These are phyloP conservation scores for Cladorhizidae sp. DNA, from an alignment of 37 sponge, comb jelly and placozoan species.

Conservation along the genomic window DNA sequence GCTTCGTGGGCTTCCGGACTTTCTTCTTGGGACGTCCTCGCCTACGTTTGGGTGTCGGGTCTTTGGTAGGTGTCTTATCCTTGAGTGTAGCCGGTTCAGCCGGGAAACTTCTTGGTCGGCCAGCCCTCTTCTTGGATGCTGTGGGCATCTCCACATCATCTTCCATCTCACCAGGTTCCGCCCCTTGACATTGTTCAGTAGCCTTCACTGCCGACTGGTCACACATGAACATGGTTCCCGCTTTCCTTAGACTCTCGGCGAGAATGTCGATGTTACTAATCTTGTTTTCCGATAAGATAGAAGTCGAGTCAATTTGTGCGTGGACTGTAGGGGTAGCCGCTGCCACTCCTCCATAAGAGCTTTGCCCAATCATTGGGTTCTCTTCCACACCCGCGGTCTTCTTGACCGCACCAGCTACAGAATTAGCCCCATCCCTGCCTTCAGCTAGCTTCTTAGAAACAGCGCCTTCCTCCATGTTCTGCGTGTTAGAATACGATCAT, in stretches of 20 bases:
- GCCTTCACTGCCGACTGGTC: not conserved
- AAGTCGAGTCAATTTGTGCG: too few species aligned
- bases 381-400: too few species aligned
- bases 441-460: too few species aligned
- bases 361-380: too few species aligned
- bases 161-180: not conserved
- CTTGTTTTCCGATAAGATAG: not conserved
- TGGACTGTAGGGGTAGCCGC: too few species aligned
- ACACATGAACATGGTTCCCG: not conserved
- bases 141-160: not conserved
- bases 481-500: too few species aligned
- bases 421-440: too few species aligned
- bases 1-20: not conserved
- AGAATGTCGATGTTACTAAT: conserved; percentile 4
- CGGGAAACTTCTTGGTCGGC: conserved; percentile 1
- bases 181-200: not conserved
- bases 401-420: too few species aligned
- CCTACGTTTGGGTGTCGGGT: not conserved
- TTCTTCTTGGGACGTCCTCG: not conserved
- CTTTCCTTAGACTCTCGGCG: not conserved
- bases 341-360: too few species aligned
- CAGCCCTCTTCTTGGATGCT: not conserved
- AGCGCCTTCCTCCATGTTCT: too few species aligned
- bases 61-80: too few species aligned
- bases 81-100: too few species aligned